Evolutionary conservation across 2,888 invertebrate genomes (phyloP), one percentile per base, ranked within the genome.

Genomic region (Steinernema carpocapsae): DNA sequence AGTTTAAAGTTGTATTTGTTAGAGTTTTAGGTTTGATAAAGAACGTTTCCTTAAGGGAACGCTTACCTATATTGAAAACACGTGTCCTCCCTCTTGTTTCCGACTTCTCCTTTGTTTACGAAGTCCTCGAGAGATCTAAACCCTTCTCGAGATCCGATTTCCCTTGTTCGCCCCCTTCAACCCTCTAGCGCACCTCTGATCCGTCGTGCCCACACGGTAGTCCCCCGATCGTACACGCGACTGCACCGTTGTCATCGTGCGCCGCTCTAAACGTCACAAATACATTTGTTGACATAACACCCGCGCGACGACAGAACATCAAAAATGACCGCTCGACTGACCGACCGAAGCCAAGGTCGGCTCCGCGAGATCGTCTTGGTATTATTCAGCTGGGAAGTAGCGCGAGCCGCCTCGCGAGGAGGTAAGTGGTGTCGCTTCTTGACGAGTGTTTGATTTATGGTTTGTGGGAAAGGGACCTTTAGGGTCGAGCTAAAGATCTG

Each of bases 261-360:
- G 37, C 37, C 37, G 37, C 52, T 52, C 52, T 52, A 52, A 52
- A 52, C 52, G 52, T 52, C 52, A 52, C 52, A 52, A 52, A 52
- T 52, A 24, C 52, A 52, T 52, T 52, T 52, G 52, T 52, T 52
- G 52, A 52, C 52, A 52, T 52, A 52, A 52, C 52, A 52, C 24
- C 52, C 52, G 19, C 52, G 52, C 52, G 52, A 37, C 37, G 37
- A 48, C 52, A 52, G 52, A 52, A 52, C 52, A 52, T 52, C 52
- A 52, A 52, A 52, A 52, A 52, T 52, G 52, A 52, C 52, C 52
- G 52, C 52, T 19, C 52, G 52, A 52, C 52, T 52, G 52, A 52
- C 52, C 48, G 48, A 48, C 48, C 52, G 52, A 52, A 52, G 52
- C 52, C 52, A 52, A 52, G 52, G 52, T 52, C 52, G 52, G 19